These are phyloP conservation scores for Urosaurus nigricauda DNA, from an alignment of 2,797 vertebrate species.

Conservation along the genomic window DNA sequence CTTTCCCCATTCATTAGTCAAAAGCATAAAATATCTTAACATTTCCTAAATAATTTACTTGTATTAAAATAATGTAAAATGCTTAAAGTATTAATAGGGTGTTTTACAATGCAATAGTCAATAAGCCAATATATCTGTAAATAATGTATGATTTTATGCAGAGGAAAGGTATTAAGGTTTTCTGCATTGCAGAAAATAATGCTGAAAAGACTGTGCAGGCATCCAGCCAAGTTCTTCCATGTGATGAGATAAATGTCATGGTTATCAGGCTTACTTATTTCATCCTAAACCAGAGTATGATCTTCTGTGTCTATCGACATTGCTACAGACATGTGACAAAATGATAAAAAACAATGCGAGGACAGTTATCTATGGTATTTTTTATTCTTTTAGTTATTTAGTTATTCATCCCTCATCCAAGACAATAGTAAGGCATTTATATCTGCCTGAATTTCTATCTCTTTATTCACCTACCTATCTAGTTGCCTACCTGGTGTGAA, in stretches of 20 bases:
- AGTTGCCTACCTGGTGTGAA: not conserved
- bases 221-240: not conserved
- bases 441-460: too few relatives aligned
- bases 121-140: conserved; percentile 74
- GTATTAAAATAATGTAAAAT: conserved; percentile 80
- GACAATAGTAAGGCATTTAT: not conserved
- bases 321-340: not conserved
- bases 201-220: conserved; percentile 1
- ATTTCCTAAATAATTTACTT: conserved; percentile 82
- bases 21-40: conserved; percentile 77
- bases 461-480: too few relatives aligned
- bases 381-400: too few relatives aligned
- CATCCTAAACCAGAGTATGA: not conserved
- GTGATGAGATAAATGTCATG: not conserved
- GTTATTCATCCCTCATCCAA: not conserved
- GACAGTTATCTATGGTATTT: not conserved
- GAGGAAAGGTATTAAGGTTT: conserved; percentile 44
- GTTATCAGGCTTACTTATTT: not conserved
- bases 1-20: conserved; percentile 78
- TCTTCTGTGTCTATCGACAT: accelerated
- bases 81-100: conserved; percentile 80
- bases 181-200: conserved; percentile 47
- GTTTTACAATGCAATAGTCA: conserved; percentile 76
- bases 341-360: accelerated
- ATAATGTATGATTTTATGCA: conserved; percentile 74